Conservation (phyloP, 2,797 vertebrate species). For the Esox lucius region DNA sequence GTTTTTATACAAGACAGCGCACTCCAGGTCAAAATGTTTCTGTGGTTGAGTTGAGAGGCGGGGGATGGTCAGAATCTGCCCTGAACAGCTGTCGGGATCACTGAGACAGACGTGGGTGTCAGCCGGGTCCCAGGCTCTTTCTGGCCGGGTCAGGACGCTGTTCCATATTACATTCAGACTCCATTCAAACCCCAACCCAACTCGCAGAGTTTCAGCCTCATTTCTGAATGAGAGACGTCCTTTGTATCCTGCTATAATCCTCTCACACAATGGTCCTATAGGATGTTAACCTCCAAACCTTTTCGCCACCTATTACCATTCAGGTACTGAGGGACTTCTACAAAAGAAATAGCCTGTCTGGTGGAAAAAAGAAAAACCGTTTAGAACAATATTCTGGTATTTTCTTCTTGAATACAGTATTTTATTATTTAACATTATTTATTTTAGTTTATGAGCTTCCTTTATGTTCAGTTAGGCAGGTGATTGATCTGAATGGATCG, state of each 20-base stretch:
- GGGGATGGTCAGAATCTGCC: conserved; percentile 1
- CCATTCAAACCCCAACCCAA: conserved; percentile 22
- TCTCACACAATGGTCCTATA: conserved; percentile 48
- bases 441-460: no score
- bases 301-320: conserved; percentile 24
- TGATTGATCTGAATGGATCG: neutral
- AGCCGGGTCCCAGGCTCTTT: neutral
- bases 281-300: conserved; percentile 47
- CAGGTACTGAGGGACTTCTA: neutral
- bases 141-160: neutral
- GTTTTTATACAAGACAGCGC: no score
- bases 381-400: neutral
- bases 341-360: neutral
- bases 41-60: neutral
- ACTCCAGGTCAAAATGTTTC: neutral
- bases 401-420: conserved; percentile 22
- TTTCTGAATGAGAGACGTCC: conserved; percentile 38
- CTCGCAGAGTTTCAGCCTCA: neutral
- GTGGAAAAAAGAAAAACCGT: no score
- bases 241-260: conserved; percentile 54
- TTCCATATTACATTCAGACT: conserved; percentile 3
- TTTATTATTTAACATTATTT: no score
- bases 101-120: neutral
- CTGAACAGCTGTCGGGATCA: conserved; percentile 5
- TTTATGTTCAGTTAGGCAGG: neutral